Evolutionary conservation across 2,797 vertebrate genomes (phyloP), one percentile per base, ranked within the genome.

Genomic region (Anniella stebbinsi): DNA sequence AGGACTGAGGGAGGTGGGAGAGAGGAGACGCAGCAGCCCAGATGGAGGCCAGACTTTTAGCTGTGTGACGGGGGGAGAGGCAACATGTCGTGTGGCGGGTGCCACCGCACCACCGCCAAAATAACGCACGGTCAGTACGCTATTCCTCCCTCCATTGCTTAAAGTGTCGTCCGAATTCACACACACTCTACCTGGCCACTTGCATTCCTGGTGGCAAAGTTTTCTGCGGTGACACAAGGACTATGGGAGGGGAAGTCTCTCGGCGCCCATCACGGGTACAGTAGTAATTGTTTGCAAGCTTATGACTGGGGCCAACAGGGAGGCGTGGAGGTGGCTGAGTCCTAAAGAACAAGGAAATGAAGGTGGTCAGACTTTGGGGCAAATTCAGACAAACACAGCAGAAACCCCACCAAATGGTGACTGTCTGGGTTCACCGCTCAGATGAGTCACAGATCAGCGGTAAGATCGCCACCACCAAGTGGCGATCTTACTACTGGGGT

Each of bases 291-390:
- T 87, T 21, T 13, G 98, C 97, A 45, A 97, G 97, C 89, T 97
- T 98, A 97, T 99, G 99, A 93, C 98, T 99, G 1, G 98, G 98
- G 10, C 99, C 99, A 78, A 98, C 97, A 0, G 99, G 97, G 63
- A 99, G 98, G 91, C 94, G 98, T 36, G 99, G 98, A 72, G 98
- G 98, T 2, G 98, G 98, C 91, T 98, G 99, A 30, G 97, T 98
- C 95, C 99, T 99, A 84, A 7, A 75, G 9, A 13, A 82, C 12
- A 84, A 12, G 87, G 89, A 96, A 80, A 5, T 23, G 17, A 28
- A 33, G 28, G 57, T 48, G 11, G n/a, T 45, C 70, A 18, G 33
- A 81, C 18, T 1, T 36, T 5, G 17, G 10, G 4, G 1, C 30
- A 33, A 48, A 28, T 11, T 7, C 51, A 78, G n/a, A 5, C 2